Percentiles rank a stretch among this genome's conserved stretches.
Evolutionary conservation across 2,888 invertebrate genomes (phyloP).

Genomic region (Norana najaformis): DNA sequence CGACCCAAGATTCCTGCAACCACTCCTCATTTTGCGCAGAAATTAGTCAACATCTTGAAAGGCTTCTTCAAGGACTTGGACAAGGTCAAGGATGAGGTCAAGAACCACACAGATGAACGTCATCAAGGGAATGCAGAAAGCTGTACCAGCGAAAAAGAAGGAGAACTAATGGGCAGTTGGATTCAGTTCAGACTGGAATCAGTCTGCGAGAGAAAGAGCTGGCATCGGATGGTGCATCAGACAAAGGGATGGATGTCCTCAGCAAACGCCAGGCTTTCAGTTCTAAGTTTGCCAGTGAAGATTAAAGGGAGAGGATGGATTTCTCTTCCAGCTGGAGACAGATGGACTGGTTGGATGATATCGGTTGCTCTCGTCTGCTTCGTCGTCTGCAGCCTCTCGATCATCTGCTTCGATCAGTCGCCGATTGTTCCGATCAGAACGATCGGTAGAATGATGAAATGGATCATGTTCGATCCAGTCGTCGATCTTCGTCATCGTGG

Average conservation of each 20-base stretch:
- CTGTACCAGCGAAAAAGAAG: not conserved
- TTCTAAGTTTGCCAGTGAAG: not conserved
- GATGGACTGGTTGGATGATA: conserved; percentile 97
- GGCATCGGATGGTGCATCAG: not conserved
- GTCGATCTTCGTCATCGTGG: not conserved
- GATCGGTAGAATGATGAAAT: not conserved
- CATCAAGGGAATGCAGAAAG: not conserved
- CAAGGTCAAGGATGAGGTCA: not conserved
- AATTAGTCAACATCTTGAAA: not conserved
- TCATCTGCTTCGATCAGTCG: conserved; percentile 97
- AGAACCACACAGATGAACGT: not conserved
- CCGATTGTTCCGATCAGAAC: conserved; percentile 99
- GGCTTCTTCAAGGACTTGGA: not conserved
- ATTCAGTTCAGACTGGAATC: not conserved
- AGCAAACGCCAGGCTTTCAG: not conserved
- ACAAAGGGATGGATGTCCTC: not conserved
- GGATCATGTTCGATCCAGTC: not conserved
- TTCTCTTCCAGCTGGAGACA: conserved; percentile 63
- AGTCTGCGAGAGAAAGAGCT: not conserved
- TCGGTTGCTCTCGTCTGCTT: conserved; percentile 99
- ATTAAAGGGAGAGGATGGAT: not conserved
- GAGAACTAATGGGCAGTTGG: not conserved
- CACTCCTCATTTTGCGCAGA: not conserved
- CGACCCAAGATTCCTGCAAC: not conserved
- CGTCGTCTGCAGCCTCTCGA: conserved; percentile 96